These are phyloP conservation scores for Leucophenga varia DNA, from an alignment of 1,140 invertebrate genomes.

Conservation along the genomic window DNA sequence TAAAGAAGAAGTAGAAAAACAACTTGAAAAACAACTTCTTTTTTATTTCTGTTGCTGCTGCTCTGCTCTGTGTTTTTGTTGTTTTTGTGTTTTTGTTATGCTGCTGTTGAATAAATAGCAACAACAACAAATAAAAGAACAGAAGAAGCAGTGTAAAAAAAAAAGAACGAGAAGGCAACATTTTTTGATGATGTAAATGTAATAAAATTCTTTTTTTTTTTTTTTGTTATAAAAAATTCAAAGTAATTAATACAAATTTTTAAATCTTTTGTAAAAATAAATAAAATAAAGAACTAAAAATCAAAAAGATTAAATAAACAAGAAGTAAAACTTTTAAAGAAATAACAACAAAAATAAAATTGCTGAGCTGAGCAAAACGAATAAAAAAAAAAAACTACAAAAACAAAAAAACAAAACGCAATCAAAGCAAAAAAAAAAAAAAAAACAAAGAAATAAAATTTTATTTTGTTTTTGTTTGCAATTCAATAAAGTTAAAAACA, in stretches of 20 bases:
- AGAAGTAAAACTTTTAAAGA: slow-evolving; percentile 4
- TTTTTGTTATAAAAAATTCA: no score
- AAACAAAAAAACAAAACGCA: slow-evolving; percentile 12
- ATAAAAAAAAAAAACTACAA: slow-evolving; percentile 16
- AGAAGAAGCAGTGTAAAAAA: slow-evolving; percentile 11
- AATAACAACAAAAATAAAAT: slow-evolving; percentile 24
- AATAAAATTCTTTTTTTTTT: no score
- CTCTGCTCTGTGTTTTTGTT: no score
- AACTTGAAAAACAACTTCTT: no score
- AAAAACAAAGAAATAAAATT: slow-evolving; percentile 25
- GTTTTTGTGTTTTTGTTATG: no score
- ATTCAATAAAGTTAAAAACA: no score
- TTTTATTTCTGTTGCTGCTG: no score
- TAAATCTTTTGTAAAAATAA: no score
- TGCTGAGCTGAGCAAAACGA: slow-evolving; percentile 6
- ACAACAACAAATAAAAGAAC: slow-evolving; percentile 16
- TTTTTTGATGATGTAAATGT: no score
- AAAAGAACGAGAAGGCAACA: no score
- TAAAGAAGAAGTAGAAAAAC: slow-evolving; percentile 11
- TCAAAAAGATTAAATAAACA: neutral
- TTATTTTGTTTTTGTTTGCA: slow-evolving; percentile 30
- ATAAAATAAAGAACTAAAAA: slow-evolving; percentile 1
- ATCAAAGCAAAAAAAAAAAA: slow-evolving; percentile 18
- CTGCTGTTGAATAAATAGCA: no score
- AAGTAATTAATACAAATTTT: slow-evolving; percentile 15